Evolutionary conservation across 2,113 vertebrate genomes (phyloP), one percentile per base, ranked within the genome.

Genomic region (Xenopus laevis): DNA sequence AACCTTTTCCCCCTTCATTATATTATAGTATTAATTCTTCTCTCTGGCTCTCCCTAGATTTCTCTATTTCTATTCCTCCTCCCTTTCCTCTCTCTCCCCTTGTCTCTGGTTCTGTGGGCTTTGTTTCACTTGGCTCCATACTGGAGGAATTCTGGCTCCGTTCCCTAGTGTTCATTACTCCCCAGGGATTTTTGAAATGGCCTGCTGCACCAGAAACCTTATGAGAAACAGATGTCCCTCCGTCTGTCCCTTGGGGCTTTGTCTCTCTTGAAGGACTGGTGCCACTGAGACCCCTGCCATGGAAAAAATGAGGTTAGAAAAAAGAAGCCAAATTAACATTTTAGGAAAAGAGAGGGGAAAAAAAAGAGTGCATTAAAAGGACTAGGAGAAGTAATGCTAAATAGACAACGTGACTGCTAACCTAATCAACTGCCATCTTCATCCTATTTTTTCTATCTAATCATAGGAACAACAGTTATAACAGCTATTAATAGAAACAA

Each of bases 211-310:
- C 60, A 77, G 66, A 77, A 77, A 64, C 67, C 63, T 77, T 77
- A 77, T 77, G 63, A 77, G 74, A 77, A 77, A 77, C 74, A 77
- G 74, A 77, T 77, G 74, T 77, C 59, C 67, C 74, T 77, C 20
- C 47, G 66, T 77, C 74, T 77, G 74, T 70, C 66, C 67, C 74
- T 70, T 15, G 27, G 74, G 74, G 74, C 65, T 77, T 67, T 63
- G 74, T 64, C 74, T 69, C 58, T 71, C 58, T 70, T 55, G 74
- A 64, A 70, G 67, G 17, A 77, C 66, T 77, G 74, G 74, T 77
- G 74, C 67, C 74, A 70, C 59, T 70, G 52, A 77, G 67, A 64
- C 68, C 21, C 33, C 58, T 55, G 47, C 47, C 59, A 77, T 77
- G 61, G 67, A 77, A 64, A 77, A 77, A 13, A 44, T 50, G 47